phyloP scores from a whole-genome alignment of 1,140 invertebrate genomes.

The Caenorhabditis latens region DNA sequence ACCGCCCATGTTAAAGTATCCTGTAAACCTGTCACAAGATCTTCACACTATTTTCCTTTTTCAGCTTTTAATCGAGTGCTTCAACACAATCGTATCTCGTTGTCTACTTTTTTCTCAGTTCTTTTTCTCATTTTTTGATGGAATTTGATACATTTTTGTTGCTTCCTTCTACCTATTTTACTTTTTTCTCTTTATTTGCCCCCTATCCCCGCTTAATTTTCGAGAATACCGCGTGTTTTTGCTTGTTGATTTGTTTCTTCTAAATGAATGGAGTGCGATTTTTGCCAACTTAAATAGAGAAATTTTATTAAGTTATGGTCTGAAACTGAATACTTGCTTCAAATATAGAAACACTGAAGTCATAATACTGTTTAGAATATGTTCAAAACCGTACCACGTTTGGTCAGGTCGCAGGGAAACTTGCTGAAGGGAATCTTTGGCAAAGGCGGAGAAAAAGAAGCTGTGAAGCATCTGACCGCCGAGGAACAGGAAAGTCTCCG shows the following conservation, averaged over 20 bases:
- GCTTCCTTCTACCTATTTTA: not conserved
- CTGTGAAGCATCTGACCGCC: not conserved
- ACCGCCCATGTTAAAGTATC: slow-evolving; percentile 79
- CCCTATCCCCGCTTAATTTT: slow-evolving; percentile 1
- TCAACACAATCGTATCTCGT: slow-evolving; percentile 42
- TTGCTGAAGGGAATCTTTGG: slow-evolving; percentile 28
- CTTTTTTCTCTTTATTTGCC: not conserved
- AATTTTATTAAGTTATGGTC: not conserved
- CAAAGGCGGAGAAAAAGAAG: slow-evolving; percentile 5
- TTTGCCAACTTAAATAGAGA: not conserved
- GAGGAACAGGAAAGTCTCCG: slow-evolving; percentile 39
- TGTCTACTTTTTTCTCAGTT: not conserved
- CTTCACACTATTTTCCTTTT: slow-evolving; percentile 6
- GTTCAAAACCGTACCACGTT: not conserved
- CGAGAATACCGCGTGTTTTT: slow-evolving; percentile 52
- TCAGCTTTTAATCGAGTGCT: slow-evolving; percentile 43
- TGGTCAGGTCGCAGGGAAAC: slow-evolving; percentile 4
- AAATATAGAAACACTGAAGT: not conserved
- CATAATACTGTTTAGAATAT: not conserved
- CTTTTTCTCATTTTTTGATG: slow-evolving; percentile 12
- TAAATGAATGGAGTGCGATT: slow-evolving; percentile 53
- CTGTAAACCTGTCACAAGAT: not conserved
- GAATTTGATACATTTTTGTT: slow-evolving; percentile 19
- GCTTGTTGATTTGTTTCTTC: slow-evolving; percentile 48
- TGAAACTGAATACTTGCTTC: not conserved